Conservation (phyloP, 2,113 vertebrate genomes). For the Balaeniceps rex region DNA sequence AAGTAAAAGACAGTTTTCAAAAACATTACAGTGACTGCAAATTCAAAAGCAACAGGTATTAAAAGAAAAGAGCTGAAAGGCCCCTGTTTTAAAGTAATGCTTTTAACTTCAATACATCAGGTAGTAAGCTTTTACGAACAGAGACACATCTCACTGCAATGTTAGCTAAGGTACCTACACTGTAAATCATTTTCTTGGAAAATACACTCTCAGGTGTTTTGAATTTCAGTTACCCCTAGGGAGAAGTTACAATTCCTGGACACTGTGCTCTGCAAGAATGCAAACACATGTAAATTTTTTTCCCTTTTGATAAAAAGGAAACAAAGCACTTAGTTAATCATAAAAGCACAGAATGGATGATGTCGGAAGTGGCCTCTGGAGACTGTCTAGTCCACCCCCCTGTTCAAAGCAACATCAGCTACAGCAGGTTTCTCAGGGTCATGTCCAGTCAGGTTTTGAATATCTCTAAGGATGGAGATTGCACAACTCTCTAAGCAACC, state of each 20-base stretch:
- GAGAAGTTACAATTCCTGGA: neutral
- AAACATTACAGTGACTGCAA: neutral
- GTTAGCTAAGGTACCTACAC: neutral
- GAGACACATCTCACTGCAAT: neutral
- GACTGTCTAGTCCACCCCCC: neutral
- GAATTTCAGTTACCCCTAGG: neutral
- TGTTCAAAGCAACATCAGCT: neutral
- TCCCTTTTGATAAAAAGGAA: neutral
- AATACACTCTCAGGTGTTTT: neutral
- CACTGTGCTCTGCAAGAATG: neutral
- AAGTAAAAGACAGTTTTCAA: neutral
- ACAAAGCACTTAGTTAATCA: neutral
- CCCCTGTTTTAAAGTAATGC: neutral
- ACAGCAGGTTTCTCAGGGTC: neutral
- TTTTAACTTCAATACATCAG: neutral
- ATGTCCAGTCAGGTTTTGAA: neutral
- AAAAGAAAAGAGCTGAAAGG: neutral
- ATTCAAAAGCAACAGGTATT: neutral
- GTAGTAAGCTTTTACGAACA: neutral
- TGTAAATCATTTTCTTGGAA: neutral
- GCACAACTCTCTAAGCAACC: neutral
- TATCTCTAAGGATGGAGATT: neutral
- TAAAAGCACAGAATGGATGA: neutral
- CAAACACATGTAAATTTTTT: neutral
- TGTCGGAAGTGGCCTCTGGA: neutral